Percentiles rank a stretch among this genome's conserved stretches.
phyloP scores from a whole-genome alignment of 1,140 invertebrate genomes.

The Dinoponera quadriceps region DNA sequence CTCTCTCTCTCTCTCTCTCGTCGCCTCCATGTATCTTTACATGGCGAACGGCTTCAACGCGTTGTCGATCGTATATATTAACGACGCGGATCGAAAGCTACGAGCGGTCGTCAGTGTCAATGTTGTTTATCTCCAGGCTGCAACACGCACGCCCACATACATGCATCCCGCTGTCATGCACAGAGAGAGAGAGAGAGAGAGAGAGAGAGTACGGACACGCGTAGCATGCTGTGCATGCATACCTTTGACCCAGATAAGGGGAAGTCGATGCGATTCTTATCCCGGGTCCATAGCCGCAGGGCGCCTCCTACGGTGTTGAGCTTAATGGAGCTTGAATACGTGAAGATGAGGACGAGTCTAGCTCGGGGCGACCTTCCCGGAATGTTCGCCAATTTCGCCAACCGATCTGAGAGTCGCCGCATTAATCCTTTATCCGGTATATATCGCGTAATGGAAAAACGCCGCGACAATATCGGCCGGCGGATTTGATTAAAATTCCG shows the following conservation, averaged over 20 bases:
- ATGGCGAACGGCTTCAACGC: not conserved
- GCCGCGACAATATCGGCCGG: not conserved
- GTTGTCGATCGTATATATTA: slow-evolving; percentile 4
- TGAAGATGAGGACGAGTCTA: slow-evolving; percentile 62
- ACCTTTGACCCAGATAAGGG: slow-evolving; percentile 75
- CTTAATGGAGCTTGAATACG: slow-evolving; percentile 74
- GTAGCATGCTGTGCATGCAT: slow-evolving; percentile 42
- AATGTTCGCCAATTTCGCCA: slow-evolving; percentile 61
- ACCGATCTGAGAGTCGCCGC: slow-evolving; percentile 12
- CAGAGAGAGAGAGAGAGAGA: no score
- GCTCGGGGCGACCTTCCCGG: slow-evolving; percentile 36
- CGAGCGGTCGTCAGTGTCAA: slow-evolving; percentile 62
- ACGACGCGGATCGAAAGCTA: slow-evolving; percentile 48
- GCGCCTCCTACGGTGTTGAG: slow-evolving; percentile 54
- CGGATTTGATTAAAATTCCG: slow-evolving; percentile 24
- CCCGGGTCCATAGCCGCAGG: slow-evolving; percentile 63
- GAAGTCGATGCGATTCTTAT: slow-evolving; percentile 73
- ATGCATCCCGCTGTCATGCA: not conserved
- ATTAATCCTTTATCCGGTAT: slow-evolving; percentile 36
- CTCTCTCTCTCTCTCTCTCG: not conserved
- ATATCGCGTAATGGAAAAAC: not conserved
- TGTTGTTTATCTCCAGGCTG: slow-evolving; percentile 68
- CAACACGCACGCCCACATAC: slow-evolving; percentile 13
- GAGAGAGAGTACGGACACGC: not conserved
- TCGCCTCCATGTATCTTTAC: not conserved